phyloP scores from a whole-genome alignment of 2,113 vertebrate genomes.

The Labeo catla region DNA sequence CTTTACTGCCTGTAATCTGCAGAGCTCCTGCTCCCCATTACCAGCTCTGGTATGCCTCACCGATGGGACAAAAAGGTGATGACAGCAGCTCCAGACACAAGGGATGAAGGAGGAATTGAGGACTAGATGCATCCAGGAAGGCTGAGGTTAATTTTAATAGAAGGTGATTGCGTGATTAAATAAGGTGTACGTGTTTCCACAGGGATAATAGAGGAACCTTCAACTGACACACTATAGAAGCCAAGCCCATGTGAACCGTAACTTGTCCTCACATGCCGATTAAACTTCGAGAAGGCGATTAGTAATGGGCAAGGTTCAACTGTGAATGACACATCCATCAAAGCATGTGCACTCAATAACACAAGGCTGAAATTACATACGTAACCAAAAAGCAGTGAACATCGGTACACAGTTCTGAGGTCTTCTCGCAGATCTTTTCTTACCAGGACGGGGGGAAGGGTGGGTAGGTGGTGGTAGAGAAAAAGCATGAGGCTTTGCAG shows the following conservation, averaged over 20 bases:
- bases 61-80: constrained; percentile 30
- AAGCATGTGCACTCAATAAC: constrained; percentile 42
- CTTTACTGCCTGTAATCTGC: constrained; percentile 69
- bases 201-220: constrained; percentile 12
- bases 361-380: constrained; percentile 60
- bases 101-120: neutral
- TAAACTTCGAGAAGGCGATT: constrained; percentile 56
- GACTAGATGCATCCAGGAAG: neutral
- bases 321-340: constrained; percentile 58
- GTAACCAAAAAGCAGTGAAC: constrained; percentile 70
- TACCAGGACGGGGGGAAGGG: constrained; percentile 53
- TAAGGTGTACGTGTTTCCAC: constrained; percentile 4
- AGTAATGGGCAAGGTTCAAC: constrained; percentile 57
- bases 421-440: constrained; percentile 66
- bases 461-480: constrained; percentile 45
- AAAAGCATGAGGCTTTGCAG: constrained; percentile 64
- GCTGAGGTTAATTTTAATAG: neutral
- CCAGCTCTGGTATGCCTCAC: constrained; percentile 51
- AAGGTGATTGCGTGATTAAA: constrained; percentile 1
- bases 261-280: constrained; percentile 70
- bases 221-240: constrained; percentile 19
- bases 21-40: constrained; percentile 57
- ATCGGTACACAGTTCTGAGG: constrained; percentile 72
- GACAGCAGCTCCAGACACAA: constrained; percentile 44
- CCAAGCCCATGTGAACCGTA: constrained; percentile 67